Percentiles rank a stretch among this genome's conserved stretches.
These are phyloP conservation scores for Athrips mouffetella DNA, from an alignment of 2,888 invertebrate species.

Conservation along the genomic window DNA sequence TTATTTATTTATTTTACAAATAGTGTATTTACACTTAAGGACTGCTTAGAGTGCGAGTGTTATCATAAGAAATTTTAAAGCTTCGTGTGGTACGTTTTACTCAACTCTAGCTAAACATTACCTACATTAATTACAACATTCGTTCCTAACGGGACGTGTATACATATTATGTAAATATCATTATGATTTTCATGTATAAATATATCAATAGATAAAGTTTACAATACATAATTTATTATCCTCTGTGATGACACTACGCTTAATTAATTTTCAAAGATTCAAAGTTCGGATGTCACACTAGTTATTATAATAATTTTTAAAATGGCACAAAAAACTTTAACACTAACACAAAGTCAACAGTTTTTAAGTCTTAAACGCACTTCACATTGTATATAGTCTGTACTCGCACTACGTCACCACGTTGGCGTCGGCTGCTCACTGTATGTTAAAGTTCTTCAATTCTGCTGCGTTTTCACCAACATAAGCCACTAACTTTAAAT, in stretches of 20 bases:
- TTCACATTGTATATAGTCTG: constrained; percentile 42
- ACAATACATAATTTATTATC: constrained; percentile 74
- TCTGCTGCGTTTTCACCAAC: constrained; percentile 15
- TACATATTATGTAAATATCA: constrained; percentile 77
- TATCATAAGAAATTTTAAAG: constrained; percentile 79
- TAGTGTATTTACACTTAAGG: constrained; percentile 55
- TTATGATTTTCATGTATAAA: constrained; percentile 73
- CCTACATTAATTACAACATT: constrained; percentile 74
- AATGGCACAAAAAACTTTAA: constrained; percentile 79
- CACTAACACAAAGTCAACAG: constrained; percentile 77
- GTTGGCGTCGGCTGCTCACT: neutral
- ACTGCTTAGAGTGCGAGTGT: constrained; percentile 75
- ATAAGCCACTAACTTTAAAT: constrained; percentile 53
- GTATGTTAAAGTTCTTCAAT: neutral
- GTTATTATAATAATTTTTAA: constrained; percentile 70
- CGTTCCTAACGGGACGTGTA: constrained; percentile 78
- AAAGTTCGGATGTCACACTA: constrained; percentile 78
- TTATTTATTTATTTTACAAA: no score
- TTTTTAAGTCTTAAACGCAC: constrained; percentile 60
- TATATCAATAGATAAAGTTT: constrained; percentile 73
- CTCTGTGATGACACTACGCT: constrained; percentile 72
- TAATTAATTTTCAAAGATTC: constrained; percentile 73
- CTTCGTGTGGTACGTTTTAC: constrained; percentile 75
- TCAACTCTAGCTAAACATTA: constrained; percentile 72
- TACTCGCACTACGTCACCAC: neutral